Evolutionary conservation across 2,888 invertebrate genomes (phyloP), one percentile per base, ranked within the genome.

Genomic region (Drosophila fungiperda): DNA sequence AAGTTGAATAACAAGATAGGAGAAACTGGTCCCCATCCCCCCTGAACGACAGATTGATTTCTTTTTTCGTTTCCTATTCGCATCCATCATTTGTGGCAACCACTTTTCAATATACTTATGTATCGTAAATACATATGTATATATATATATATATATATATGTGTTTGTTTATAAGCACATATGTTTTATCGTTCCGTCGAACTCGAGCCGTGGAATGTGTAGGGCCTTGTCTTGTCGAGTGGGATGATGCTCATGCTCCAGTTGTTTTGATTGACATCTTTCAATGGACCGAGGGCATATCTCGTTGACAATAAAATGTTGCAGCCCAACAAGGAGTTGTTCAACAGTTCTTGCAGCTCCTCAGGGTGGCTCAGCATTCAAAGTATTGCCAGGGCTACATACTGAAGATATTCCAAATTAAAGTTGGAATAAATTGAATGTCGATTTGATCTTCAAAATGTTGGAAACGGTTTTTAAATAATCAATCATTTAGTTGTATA

Each of bases 191-290:
- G 29, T 53, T 63, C 53, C n/a, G 62, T 11, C 35, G 33, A 42
- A 64, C 26, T 53, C 42, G 29, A 11, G 17, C 26, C 48, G 5
- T 49, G 50, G 42, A 53, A 58, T 59, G 61, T 49, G 29, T 55
- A 36, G 50, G 20, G 59, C 65, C 55, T 59, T 63, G 64, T 71
- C 55, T 59, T 63, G 64, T 71, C 60, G 58, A 63, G 66, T 55
- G 61, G 57, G 49, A 12, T 42, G 64, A 15, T 29, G 57, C 50
- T 32, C 53, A 67, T 78, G 76, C 76, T 76, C 61, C 76, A 82
- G 64, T 82, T 71, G 71, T 6, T 68, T 76, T 81, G 82, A 81
- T 81, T 81, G 81, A 78, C 79, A 55, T 64, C 71, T 72, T 53
- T 64, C 73, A 66, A 73, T 73, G 68, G 57, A 59, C 40, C 60